Percentiles rank a stretch among this genome's conserved stretches.
Conservation (phyloP, 2,113 vertebrate genomes). For the Helogale parvula region DNA sequence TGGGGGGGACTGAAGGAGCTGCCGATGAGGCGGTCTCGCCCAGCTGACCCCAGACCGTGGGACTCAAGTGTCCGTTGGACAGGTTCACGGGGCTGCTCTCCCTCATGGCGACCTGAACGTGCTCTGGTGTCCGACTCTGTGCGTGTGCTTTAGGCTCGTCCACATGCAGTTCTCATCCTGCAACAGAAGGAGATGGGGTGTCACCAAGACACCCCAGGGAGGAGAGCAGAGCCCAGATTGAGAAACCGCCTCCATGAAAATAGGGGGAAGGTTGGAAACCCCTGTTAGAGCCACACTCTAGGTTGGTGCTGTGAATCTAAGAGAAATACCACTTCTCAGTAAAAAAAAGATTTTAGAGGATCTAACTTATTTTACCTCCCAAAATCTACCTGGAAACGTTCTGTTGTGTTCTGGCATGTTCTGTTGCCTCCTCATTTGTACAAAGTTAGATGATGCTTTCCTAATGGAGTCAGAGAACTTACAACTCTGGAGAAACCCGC, state of each 20-base stretch:
- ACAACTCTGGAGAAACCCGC: not conserved
- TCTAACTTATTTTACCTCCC: not conserved
- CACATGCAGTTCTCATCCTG: too few relatives aligned
- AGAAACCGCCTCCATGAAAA: not conserved
- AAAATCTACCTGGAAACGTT: not conserved
- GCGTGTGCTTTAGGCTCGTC: not conserved
- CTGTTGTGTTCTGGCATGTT: rapidly evolving
- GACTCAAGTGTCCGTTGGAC: too few relatives aligned
- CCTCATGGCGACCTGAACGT: rapidly evolving
- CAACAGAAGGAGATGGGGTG: not conserved
- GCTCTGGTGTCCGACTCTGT: rapidly evolving
- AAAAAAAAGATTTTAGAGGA: not conserved
- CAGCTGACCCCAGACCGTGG: not conserved
- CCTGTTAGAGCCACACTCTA: not conserved
- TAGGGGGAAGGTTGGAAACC: not conserved
- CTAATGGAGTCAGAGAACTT: not conserved
- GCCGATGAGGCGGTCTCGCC: not conserved
- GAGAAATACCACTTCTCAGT: not conserved
- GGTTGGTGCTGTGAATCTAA: not conserved
- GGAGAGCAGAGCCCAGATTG: not conserved
- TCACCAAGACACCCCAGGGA: not conserved
- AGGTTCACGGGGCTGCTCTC: not conserved
- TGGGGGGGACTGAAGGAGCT: too few relatives aligned
- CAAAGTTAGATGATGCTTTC: not conserved
- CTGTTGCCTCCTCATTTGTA: not conserved